A percentile compares a stretch with the other conserved stretches of the same genome.
These are phyloP conservation scores for Callimorpha dominula DNA, from an alignment of 2,888 invertebrate species.

Conservation along the genomic window DNA sequence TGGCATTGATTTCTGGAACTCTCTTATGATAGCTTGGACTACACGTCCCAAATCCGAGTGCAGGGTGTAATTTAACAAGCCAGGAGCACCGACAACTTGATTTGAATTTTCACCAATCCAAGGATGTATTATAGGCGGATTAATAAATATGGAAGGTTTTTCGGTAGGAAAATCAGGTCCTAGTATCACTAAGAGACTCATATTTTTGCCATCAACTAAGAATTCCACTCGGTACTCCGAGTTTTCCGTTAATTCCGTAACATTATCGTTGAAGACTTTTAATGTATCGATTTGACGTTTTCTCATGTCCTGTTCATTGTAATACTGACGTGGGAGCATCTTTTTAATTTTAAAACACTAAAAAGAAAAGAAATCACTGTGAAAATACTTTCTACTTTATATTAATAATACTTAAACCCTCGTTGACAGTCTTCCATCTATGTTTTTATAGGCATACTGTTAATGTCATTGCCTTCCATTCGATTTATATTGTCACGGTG, in stretches of 20 bases:
- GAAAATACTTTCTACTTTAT: neutral
- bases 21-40: slow-evolving; percentile 93
- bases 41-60: slow-evolving; percentile 94
- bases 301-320: slow-evolving; percentile 86
- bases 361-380: slow-evolving; percentile 14
- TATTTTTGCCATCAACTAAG: slow-evolving; percentile 87
- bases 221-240: slow-evolving; percentile 92
- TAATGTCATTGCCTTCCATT: neutral
- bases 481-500: neutral
- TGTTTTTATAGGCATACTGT: neutral
- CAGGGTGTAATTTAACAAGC: slow-evolving; percentile 91
- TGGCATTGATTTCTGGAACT: slow-evolving; percentile 88
- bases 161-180: slow-evolving; percentile 91
- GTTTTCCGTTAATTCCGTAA: slow-evolving; percentile 90
- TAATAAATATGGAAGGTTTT: slow-evolving; percentile 89
- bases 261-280: slow-evolving; percentile 94
- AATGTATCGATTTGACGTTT: slow-evolving; percentile 93
- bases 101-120: slow-evolving; percentile 90
- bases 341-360: slow-evolving; percentile 26
- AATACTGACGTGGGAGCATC: slow-evolving; percentile 87
- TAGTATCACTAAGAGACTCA: slow-evolving; percentile 89
- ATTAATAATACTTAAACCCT: neutral
- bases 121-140: slow-evolving; percentile 89
- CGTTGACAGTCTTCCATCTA: neutral
- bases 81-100: slow-evolving; percentile 91